phyloP scores from a whole-genome alignment of 2,113 vertebrate species.

The Mesocricetus auratus region DNA sequence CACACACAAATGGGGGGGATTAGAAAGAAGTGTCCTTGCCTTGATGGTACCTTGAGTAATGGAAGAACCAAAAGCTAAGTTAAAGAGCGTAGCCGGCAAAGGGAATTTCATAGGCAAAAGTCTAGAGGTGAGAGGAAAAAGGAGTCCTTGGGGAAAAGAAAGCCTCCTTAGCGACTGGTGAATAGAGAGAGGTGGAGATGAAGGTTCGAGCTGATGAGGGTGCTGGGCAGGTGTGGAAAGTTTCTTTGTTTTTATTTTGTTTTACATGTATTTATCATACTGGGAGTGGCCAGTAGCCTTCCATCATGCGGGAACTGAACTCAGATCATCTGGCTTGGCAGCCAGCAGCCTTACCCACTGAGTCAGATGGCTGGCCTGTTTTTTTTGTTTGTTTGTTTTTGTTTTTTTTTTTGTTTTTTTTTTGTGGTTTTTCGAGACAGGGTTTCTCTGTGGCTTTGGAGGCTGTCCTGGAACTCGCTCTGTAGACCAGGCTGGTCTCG shows the following conservation, averaged over 20 bases:
- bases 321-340: neutral
- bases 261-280: neutral
- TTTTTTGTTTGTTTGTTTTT: neutral
- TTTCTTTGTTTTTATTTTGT: neutral
- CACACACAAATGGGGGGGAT: neutral
- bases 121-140: conserved; percentile 39
- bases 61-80: neutral
- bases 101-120: neutral
- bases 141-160: neutral
- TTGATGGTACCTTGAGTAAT: neutral
- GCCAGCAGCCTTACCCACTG: neutral
- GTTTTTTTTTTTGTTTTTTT: neutral
- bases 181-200: neutral
- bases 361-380: neutral
- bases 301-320: neutral
- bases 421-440: too few relatives aligned
- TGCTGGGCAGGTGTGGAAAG: neutral
- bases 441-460: too few relatives aligned
- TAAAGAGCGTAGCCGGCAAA: neutral
- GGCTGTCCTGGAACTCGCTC: too few relatives aligned
- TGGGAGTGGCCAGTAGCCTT: neutral
- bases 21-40: neutral
- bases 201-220: neutral
- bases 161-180: neutral
- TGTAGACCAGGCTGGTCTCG: too few relatives aligned